Percentiles rank a stretch among this genome's conserved stretches.
Evolutionary conservation across 2,888 invertebrate genomes (phyloP).

Genomic region (Drosophila conformis): DNA sequence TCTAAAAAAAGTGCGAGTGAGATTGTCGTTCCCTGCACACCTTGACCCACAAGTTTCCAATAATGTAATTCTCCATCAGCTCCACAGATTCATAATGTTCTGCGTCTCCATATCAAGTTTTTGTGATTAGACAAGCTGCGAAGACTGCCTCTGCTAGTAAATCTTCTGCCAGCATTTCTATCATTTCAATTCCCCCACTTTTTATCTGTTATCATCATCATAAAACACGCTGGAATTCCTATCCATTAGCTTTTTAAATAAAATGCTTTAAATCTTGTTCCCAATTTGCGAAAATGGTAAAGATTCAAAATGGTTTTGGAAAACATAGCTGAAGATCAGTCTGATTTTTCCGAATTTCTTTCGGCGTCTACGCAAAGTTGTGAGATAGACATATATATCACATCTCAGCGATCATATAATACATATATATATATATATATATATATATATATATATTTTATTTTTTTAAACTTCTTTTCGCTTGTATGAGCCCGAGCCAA

Average conservation of each 20-base stretch:
- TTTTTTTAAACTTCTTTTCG: neutral
- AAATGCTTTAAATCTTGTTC: neutral
- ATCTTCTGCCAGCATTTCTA: neutral
- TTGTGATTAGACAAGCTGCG: neutral
- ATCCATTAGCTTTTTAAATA: neutral
- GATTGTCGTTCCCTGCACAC: neutral
- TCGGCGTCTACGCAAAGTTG: too few relatives aligned
- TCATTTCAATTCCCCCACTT: neutral
- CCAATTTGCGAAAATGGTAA: neutral
- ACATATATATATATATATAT: too few relatives aligned
- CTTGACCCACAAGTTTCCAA: neutral
- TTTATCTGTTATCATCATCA: neutral
- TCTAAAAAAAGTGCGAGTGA: neutral
- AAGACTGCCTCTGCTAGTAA: neutral
- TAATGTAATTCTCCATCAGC: neutral
- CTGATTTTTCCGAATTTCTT: neutral
- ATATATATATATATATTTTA: too few relatives aligned
- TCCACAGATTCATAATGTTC: neutral
- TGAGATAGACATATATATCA: neutral
- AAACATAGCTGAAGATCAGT: too few relatives aligned
- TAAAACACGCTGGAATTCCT: neutral
- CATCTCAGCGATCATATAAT: neutral
- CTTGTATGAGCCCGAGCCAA: fast-evolving
- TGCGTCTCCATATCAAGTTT: neutral
- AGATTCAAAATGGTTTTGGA: neutral